Base-by-base conservation (phyloP, 2,888 invertebrate species). In the Cheilosia pagana region DNA sequence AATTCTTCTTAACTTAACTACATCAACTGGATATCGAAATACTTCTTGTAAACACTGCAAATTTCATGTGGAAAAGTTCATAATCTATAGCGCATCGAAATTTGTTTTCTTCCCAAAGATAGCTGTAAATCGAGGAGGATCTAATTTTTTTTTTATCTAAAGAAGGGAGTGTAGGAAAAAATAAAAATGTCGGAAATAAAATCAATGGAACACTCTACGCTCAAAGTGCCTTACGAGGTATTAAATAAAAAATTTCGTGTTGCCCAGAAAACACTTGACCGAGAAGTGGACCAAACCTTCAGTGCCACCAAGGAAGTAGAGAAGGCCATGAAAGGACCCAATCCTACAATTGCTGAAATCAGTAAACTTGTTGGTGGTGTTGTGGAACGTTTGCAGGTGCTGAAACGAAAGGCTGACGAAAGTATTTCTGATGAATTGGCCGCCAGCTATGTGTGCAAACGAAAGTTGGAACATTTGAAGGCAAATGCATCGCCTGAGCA, bases 211-310 rank as follows among this genome's bases (percentile, higher is more conserved):
- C 98, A 99, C 93, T 96, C 98, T 65, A 98, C 98, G 28, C 93
- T 99, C 87, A 98, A 98, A 95, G 98, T 99, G 87, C 99, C 99
- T 1, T 99, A 99, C 90, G 99, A 99, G 92, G 95, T 99, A 60
- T 93, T 99, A 87, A 99, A 99, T 92, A 99, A 99, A 92, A 97
- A 97, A 89, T 99, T 99, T 91, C 95, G 99, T 71, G 95, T 96
- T 55, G 97, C 98, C 2, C 99, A 99, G 92, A 98, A 99, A 89
- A 95, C 96, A 12, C 93, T 99, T 76, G 99, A 99, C 89, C 94
- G 98, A 77, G 99, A 98, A 91, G 96, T 97, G 0, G 95, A 98
- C 1, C 97, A 98, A 90, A 96, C 98, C 2, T 96, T 96, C 87
- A 94, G 94, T 85, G 95, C 95, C 0, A 95, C 96, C 0, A 93